These are phyloP conservation scores for Clunio marinus DNA, from an alignment of 2,888 invertebrate species.

Conservation along the genomic window DNA sequence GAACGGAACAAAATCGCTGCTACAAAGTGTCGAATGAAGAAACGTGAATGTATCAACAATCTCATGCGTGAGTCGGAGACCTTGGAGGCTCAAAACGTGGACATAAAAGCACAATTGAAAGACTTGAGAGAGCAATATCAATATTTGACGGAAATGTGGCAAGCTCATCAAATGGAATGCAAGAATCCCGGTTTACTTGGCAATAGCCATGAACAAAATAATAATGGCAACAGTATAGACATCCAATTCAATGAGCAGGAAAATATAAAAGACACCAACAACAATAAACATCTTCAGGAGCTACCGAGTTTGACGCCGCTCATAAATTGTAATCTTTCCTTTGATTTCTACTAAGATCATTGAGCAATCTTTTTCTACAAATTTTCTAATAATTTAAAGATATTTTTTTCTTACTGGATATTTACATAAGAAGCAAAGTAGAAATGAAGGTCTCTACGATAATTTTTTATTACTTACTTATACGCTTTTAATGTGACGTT, in stretches of 20 bases:
- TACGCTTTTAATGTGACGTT: not conserved
- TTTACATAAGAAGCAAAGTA: no score
- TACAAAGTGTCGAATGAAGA: constrained; percentile 90
- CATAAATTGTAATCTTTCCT: constrained; percentile 31
- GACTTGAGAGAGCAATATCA: constrained; percentile 74
- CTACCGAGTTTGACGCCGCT: constrained; percentile 30
- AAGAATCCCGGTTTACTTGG: constrained; percentile 48
- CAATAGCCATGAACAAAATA: constrained; percentile 36
- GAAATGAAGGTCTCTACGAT: no score
- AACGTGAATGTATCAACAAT: constrained; percentile 81
- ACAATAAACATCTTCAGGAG: constrained; percentile 28
- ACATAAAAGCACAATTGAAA: constrained; percentile 77
- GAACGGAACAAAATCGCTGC: constrained; percentile 93
- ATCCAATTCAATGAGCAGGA: constrained; percentile 41
- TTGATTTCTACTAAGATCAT: constrained; percentile 25
- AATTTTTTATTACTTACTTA: no score
- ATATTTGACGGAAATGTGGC: constrained; percentile 73
- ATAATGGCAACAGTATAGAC: constrained; percentile 41
- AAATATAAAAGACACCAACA: constrained; percentile 45
- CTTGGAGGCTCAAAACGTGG: constrained; percentile 78
- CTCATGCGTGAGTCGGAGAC: constrained; percentile 81
- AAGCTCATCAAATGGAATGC: constrained; percentile 69
- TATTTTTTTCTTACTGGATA: not conserved
- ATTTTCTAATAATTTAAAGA: no score
- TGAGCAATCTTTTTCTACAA: not conserved